A percentile compares a stretch with the other conserved stretches of the same genome.
Conservation (phyloP, 2,797 vertebrate genomes). For the Aselliscus stoliczkanus region DNA sequence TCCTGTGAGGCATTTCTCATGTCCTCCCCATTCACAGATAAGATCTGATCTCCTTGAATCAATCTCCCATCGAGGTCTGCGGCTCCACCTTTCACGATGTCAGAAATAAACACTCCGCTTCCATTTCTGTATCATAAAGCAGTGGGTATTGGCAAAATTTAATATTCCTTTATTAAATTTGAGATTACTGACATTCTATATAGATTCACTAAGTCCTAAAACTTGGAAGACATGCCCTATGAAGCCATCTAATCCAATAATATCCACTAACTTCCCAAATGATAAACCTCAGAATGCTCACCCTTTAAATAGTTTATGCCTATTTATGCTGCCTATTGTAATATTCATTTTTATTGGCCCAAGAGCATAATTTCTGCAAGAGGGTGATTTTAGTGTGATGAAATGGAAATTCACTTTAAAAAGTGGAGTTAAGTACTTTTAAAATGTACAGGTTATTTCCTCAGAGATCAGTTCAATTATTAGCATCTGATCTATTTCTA, state of each 20-base stretch:
- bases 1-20: slow-evolving; percentile 92
- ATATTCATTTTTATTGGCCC: background rate
- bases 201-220: slow-evolving; percentile 57
- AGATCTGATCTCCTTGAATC: slow-evolving; percentile 96
- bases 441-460: background rate
- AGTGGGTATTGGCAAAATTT: slow-evolving; percentile 73
- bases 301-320: background rate
- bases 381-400: slow-evolving; percentile 19
- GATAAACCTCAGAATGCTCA: background rate
- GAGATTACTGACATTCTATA: slow-evolving; percentile 65
- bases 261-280: background rate
- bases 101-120: slow-evolving; percentile 95
- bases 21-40: slow-evolving; percentile 93
- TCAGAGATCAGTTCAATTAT: background rate
- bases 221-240: slow-evolving; percentile 48
- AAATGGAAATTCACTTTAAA: slow-evolving; percentile 36
- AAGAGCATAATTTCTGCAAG: background rate
- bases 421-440: background rate
- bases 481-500: background rate
- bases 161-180: slow-evolving; percentile 67
- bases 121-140: slow-evolving; percentile 87
- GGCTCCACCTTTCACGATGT: slow-evolving; percentile 94
- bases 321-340: background rate
- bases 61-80: slow-evolving; percentile 93
- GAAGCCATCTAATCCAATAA: slow-evolving; percentile 8